These are phyloP conservation scores for Streptopelia turtur DNA, from an alignment of 2,797 vertebrate genomes.

Conservation along the genomic window DNA sequence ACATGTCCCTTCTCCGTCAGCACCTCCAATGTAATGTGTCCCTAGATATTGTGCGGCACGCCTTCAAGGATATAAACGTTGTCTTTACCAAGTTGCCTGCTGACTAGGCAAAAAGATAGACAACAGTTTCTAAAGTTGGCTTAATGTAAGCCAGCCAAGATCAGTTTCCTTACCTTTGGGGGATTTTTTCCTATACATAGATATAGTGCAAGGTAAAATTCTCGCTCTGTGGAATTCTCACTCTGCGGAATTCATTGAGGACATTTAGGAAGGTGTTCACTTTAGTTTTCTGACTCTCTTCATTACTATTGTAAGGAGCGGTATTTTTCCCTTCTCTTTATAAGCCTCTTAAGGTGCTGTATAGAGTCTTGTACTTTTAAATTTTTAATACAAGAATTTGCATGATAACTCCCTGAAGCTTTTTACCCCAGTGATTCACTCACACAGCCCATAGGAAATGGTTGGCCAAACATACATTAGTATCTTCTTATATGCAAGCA, in stretches of 20 bases:
- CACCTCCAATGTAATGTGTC: constrained; percentile 58
- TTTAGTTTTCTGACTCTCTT: neutral
- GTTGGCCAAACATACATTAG: neutral
- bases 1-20: constrained; percentile 52
- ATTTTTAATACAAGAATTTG: neutral
- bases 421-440: neutral
- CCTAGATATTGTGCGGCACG: constrained; percentile 57
- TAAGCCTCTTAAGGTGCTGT: neutral
- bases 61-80: constrained; percentile 34
- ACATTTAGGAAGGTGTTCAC: neutral
- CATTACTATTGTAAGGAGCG: neutral
- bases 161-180: neutral
- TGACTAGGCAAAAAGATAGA: constrained; percentile 35
- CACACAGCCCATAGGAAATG: neutral
- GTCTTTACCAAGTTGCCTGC: constrained; percentile 15
- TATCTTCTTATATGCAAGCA: neutral
- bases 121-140: constrained; percentile 12
- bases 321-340: neutral
- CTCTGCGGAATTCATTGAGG: neutral
- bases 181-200: neutral
- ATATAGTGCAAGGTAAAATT: neutral
- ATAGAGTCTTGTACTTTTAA: neutral
- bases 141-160: neutral
- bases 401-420: neutral
- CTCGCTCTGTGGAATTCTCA: neutral